These are phyloP conservation scores for Dryocosmus kuriphilus DNA, from an alignment of 2,888 invertebrate species.

Conservation along the genomic window DNA sequence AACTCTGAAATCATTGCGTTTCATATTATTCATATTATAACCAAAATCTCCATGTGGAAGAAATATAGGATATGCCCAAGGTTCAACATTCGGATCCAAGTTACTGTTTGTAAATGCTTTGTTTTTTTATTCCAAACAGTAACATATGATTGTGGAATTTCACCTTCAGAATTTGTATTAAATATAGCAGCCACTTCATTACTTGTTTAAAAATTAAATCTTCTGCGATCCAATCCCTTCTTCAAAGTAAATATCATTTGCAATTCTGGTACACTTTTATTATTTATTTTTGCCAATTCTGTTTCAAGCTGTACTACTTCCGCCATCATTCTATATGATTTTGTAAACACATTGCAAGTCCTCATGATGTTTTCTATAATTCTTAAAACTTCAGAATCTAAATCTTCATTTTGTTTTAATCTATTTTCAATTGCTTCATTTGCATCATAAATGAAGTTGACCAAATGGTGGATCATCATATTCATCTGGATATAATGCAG, in stretches of 20 bases:
- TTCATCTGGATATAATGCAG: conserved; percentile 47
- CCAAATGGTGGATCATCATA: conserved; percentile 48
- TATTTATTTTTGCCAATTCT: conserved; percentile 20
- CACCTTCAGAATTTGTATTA: conserved; percentile 53
- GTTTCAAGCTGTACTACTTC: conserved; percentile 48
- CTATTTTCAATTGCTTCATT: conserved; percentile 47
- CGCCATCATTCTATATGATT: conserved; percentile 56
- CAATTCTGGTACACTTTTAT: conserved; percentile 34
- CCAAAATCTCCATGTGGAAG: conserved; percentile 41
- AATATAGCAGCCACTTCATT: conserved; percentile 54
- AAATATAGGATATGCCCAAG: too few relatives aligned
- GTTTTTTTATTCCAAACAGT: conserved; percentile 51
- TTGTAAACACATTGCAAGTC: conserved; percentile 46
- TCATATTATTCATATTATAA: too few relatives aligned
- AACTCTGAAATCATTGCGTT: conserved; percentile 45
- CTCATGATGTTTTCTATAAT: conserved; percentile 51
- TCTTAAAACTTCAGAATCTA: conserved; percentile 46
- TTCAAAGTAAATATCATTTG: conserved; percentile 54
- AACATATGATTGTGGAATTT: conserved; percentile 55
- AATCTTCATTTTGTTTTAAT: conserved; percentile 31
- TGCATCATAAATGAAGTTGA: conserved; percentile 51
- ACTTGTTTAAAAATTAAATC: conserved; percentile 52
- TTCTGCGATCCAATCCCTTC: conserved; percentile 47
- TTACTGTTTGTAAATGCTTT: conserved; percentile 46
- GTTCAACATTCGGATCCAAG: conserved; percentile 55